Base-by-base conservation (phyloP, 1,140 invertebrate genomes). In the Psix sp. region DNA sequence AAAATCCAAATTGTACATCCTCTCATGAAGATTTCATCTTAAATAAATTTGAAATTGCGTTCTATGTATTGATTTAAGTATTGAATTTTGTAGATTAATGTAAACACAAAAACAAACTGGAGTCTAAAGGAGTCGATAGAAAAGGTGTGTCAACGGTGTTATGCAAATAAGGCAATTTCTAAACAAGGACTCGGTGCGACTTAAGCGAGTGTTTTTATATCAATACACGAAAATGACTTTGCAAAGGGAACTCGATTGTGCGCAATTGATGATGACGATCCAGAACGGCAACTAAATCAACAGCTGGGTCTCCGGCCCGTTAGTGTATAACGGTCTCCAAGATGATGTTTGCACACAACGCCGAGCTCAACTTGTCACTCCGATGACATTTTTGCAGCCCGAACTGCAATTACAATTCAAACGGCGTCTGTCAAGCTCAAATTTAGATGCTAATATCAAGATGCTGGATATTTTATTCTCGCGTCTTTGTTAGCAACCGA, bases 321-420 rank as follows among this genome's bases (percentile, higher is more conserved):
- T 68, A 68, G 21, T 33, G 38, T 29, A 52, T 68, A 68, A 68
- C 63, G 63, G 63, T 68, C 18, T 38, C 4, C 39, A 18, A 26
- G 39, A 68, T 59, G 63, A 68, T 68, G 45, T 68, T 67, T 57
- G 63, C 52, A 49, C 63, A 43, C 40, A 29, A 51, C 45, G 38
- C 45, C 13, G 33, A 48, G 17, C 18, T 16, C 7, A n/a, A 20
- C 26, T 29, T 29, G 26, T n/a, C 26, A 29, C 26, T n/a, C n/a
- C n/a, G 7, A 1, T 7, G 26, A 29, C n/a, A n/a, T n/a, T n/a
- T n/a, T n/a, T n/a, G n/a, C n/a, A n/a, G n/a, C n/a, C n/a, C n/a
- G n/a, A n/a, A n/a, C n/a, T n/a, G n/a, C n/a, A n/a, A n/a, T n/a
- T n/a, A n/a, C n/a, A 29, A 29, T 10, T 10, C n/a, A n/a, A 29